Evolutionary conservation across 2,888 invertebrate genomes (phyloP).

Genomic region (Alentia gelatinosa): DNA sequence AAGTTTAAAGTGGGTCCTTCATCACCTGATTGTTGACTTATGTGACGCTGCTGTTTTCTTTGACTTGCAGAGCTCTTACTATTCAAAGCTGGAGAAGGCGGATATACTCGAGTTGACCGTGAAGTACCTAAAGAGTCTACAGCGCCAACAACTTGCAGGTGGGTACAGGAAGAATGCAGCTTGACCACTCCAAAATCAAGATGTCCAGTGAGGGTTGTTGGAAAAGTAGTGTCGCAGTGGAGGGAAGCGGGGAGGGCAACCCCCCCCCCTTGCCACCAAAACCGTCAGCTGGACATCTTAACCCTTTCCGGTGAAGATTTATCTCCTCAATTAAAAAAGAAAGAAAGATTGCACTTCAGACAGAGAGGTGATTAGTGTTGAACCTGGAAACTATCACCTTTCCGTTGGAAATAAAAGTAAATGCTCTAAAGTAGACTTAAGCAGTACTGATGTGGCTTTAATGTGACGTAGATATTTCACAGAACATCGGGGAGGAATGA

Average conservation of each 20-base stretch:
- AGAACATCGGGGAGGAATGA: not conserved
- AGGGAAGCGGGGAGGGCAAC: not conserved
- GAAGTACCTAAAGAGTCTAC: constrained; percentile 74
- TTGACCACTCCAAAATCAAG: not conserved
- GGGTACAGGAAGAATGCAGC: not conserved
- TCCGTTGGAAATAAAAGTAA: too few relatives aligned
- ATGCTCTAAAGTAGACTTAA: too few relatives aligned
- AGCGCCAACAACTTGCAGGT: constrained; percentile 72
- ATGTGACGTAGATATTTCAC: not conserved
- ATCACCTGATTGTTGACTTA: constrained; percentile 30
- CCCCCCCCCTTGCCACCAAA: too few relatives aligned
- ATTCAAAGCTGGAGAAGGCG: constrained; percentile 79
- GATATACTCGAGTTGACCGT: constrained; percentile 80
- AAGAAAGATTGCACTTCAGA: too few relatives aligned
- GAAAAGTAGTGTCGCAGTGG: not conserved
- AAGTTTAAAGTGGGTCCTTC: not conserved
- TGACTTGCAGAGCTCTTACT: constrained; percentile 74
- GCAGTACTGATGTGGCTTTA: too few relatives aligned
- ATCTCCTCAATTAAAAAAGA: too few relatives aligned
- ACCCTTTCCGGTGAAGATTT: too few relatives aligned
- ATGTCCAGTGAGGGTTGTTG: not conserved
- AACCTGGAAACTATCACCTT: too few relatives aligned
- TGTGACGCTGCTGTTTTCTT: constrained; percentile 39
- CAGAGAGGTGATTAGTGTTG: too few relatives aligned
- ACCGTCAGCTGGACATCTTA: too few relatives aligned